These are phyloP conservation scores for Lycia hirtaria DNA, from an alignment of 2,888 invertebrate genomes.

Conservation along the genomic window DNA sequence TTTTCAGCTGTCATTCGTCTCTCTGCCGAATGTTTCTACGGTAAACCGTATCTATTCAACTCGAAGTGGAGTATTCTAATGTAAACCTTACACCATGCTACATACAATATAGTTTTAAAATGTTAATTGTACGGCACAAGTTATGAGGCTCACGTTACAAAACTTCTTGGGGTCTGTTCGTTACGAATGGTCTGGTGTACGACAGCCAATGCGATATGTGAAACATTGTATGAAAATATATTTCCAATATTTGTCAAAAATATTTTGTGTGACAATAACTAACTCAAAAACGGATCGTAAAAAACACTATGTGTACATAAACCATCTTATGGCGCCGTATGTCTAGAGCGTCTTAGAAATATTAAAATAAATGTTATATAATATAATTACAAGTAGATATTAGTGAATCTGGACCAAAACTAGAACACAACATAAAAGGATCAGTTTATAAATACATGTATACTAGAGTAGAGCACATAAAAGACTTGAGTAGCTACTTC, in stretches of 20 bases:
- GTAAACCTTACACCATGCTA: neutral
- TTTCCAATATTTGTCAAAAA: neutral
- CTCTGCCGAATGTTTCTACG: no score
- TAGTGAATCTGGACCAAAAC: neutral
- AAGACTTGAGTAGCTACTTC: slow-evolving; percentile 8
- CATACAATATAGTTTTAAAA: no score
- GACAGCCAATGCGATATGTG: neutral
- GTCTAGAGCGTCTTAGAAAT: neutral
- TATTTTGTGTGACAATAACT: neutral
- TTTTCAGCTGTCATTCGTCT: no score
- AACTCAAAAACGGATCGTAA: neutral
- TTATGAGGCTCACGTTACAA: neutral
- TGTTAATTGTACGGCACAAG: neutral
- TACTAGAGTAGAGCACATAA: slow-evolving; percentile 19
- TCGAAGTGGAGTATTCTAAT: neutral
- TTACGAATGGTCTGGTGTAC: neutral
- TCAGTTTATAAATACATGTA: slow-evolving; percentile 71
- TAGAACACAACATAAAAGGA: slow-evolving; percentile 48
- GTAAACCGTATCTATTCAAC: no score
- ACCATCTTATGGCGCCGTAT: slow-evolving; percentile 1
- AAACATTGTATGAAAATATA: neutral
- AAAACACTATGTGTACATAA: neutral
- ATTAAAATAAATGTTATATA: neutral
- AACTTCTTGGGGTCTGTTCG: neutral
- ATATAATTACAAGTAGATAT: no score